Evolutionary conservation across 2,888 invertebrate genomes (phyloP), one percentile per base, ranked within the genome.

Genomic region (Philonicus albiceps): DNA sequence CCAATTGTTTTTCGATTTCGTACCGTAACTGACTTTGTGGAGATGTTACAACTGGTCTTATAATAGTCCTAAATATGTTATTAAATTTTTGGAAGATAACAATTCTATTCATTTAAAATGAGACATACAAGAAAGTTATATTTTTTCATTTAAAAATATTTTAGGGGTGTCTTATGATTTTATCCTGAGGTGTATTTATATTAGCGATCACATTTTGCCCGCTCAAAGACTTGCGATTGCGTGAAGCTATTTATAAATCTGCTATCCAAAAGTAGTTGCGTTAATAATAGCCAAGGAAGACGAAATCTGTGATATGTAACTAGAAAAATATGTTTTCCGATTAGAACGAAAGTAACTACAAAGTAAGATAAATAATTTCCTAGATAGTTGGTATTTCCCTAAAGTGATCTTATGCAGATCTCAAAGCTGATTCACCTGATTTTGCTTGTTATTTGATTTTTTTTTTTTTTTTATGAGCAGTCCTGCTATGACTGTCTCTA

Each of bases 201-300:
- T 64, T 64, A 64, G 27, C 64, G 64, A 64, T 64, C 22, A 13
- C 22, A 27, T 27, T 64, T 19, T 64, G 19, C 22, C 49, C 11
- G 27, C 22, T 22, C 22, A 27, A 64, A 64, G 27, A 55, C 55
- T 55, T n/a, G n/a, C 64, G 19, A 64, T 78, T 78, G 78, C 49
- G 78, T 30, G 30, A n/a, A 31, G 78, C 49, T 78, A 78, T 78
- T 78, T 78, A 53, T 78, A 78, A 78, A 49, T 49, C 1, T 27
- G 6, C 22, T 49, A 49, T 78, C 49, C 49, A 49, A 43, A 78
- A 49, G 49, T 78, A 78, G 78, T 49, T 49, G 16, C 27, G 49
- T 43, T 78, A 78, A 49, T 49, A 78, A 78, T 78, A 78, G 49
- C 22, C 27, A 13, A 73, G 49, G 84, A 64, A 83, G 84, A 72